Base-by-base conservation (phyloP, 1,140 invertebrate genomes). In the Drosophila pseudoobscura region DNA sequence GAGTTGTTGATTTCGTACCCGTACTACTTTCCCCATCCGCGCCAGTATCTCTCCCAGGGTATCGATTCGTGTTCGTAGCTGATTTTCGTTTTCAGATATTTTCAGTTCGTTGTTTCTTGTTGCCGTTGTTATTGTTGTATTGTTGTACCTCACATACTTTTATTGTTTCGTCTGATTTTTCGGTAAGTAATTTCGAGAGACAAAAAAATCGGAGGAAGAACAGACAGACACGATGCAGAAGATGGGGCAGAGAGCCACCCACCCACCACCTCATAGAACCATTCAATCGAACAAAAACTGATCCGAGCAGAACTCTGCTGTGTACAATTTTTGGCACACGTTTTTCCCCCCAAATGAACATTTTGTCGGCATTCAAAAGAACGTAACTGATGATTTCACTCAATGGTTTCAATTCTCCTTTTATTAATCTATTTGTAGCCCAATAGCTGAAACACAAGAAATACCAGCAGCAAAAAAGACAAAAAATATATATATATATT, bases 381-480 rank as follows among this genome's bases (percentile, higher is more conserved):
- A 75, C 75, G 60, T 63, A 70, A 73, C 73, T 82, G 80, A 85
- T 85, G 79, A 87, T 71, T 87, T 85, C 66, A 78, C 54, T 72
- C 75, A 78, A 76, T 80, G 80, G 61, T 82, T 85, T 78, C 70
- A 59, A 24, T 80, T 76, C 80, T 85, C 63, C 69, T 75, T 85
- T 84, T 80, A 82, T 84, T 79, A 62, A 87, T 84, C 69, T 85
- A 80, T 85, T 84, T 76, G 72, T 75, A 75, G 80, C 64, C 51
- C 57, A 43, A 60, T 49, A 65, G 50, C 63, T 64, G 61, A 74
- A 55, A 84, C 72, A 78, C 47, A 60, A 49, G 49, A 65, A 73
- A 53, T 52, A 69, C 64, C 62, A 56, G 57, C 56, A 73, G 69
- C 46, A 56, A 57, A 76, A 57, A 59, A 46, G 62, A 52, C 65